phyloP scores from a whole-genome alignment of 1,140 invertebrate species.

The Copidosoma floridanum region DNA sequence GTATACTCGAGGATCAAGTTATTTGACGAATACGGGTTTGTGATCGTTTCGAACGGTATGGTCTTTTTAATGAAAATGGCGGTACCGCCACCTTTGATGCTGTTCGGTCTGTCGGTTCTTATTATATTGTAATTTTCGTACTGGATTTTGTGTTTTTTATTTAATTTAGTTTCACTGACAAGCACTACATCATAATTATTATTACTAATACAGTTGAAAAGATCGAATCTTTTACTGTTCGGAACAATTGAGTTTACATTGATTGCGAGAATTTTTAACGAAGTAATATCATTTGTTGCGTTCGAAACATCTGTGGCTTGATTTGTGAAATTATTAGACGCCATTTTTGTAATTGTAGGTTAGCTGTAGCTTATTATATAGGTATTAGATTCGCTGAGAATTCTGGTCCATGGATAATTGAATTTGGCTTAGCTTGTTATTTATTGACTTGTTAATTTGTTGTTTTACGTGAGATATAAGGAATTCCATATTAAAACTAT shows the following conservation, averaged over 20 bases:
- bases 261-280: slow-evolving; percentile 23
- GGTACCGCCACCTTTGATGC: slow-evolving; percentile 26
- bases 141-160: slow-evolving; percentile 5
- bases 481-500: too few species aligned
- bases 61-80: slow-evolving; percentile 30
- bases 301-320: too few species aligned
- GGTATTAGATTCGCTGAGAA: not conserved
- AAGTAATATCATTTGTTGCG: not conserved
- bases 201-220: slow-evolving; percentile 2
- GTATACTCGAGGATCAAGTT: slow-evolving; percentile 25
- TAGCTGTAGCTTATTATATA: not conserved
- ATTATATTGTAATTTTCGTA: slow-evolving; percentile 27
- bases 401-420: not conserved
- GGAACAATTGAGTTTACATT: slow-evolving; percentile 30
- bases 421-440: not conserved
- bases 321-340: not conserved
- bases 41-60: not conserved
- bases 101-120: slow-evolving; percentile 19
- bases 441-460: not conserved
- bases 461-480: too few species aligned
- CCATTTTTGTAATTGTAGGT: not conserved
- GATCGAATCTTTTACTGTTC: slow-evolving; percentile 14
- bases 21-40: not conserved
- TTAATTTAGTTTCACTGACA: slow-evolving; percentile 30
- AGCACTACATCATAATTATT: slow-evolving; percentile 22